Evolutionary conservation across 1,140 invertebrate genomes (phyloP).

Genomic region (Apis dorsata): DNA sequence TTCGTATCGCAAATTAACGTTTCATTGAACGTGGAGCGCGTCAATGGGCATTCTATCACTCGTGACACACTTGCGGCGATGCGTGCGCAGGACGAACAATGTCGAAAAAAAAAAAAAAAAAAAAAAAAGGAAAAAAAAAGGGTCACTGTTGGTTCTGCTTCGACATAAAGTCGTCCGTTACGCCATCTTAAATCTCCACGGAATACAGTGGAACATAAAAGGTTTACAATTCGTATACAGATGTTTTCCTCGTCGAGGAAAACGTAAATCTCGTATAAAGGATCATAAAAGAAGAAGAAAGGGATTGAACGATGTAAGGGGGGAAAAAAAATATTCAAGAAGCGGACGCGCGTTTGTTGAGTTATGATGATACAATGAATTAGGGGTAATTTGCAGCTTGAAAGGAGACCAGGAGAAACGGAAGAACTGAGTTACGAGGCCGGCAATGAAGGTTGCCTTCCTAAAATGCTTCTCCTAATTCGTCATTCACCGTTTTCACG

Average conservation of each 20-base stretch:
- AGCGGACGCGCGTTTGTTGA: background rate
- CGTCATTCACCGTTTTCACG: slow-evolving; percentile 12
- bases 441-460: background rate
- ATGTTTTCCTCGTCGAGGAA: background rate
- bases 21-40: background rate
- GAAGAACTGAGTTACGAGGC: background rate
- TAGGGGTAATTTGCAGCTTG: slow-evolving; percentile 7
- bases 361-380: slow-evolving; percentile 1
- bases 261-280: background rate
- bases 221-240: slow-evolving; percentile 1
- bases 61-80: background rate
- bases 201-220: background rate
- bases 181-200: background rate
- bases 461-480: slow-evolving; percentile 18
- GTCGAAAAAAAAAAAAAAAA: background rate
- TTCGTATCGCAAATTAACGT: background rate
- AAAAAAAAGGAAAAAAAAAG: background rate
- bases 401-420: background rate
- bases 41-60: background rate
- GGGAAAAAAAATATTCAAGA: background rate
- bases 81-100: background rate
- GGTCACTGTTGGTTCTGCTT: background rate
- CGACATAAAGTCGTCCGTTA: background rate
- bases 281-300: background rate
- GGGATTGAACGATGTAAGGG: too few relatives aligned